These are phyloP conservation scores for Xanthorhoe designata DNA, from an alignment of 2,888 invertebrate genomes.

Conservation along the genomic window DNA sequence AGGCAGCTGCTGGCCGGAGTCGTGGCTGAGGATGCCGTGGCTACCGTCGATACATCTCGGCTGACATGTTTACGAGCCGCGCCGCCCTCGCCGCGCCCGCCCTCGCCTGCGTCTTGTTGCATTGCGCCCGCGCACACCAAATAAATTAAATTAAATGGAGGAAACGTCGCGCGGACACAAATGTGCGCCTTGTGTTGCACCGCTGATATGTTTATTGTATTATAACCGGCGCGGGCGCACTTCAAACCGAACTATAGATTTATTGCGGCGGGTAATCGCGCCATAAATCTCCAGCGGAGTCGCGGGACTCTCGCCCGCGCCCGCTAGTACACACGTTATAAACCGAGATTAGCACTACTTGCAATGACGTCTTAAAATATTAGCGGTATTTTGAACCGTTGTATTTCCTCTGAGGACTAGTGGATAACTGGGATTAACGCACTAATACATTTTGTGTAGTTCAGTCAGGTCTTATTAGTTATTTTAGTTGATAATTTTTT, in stretches of 20 bases:
- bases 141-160: slow-evolving; percentile 74
- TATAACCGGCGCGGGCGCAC: slow-evolving; percentile 46
- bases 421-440: neutral
- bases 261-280: slow-evolving; percentile 46
- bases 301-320: slow-evolving; percentile 1
- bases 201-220: slow-evolving; percentile 45
- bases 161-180: slow-evolving; percentile 48
- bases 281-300: slow-evolving; percentile 28
- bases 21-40: slow-evolving; percentile 50
- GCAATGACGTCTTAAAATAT: slow-evolving; percentile 19
- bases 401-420: neutral
- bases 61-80: slow-evolving; percentile 72
- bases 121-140: slow-evolving; percentile 56
- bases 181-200: slow-evolving; percentile 40
- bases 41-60: slow-evolving; percentile 57
- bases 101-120: slow-evolving; percentile 51
- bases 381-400: neutral
- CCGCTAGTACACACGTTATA: slow-evolving; percentile 1
- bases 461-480: too few relatives aligned
- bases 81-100: slow-evolving; percentile 39
- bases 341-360: slow-evolving; percentile 4
- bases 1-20: slow-evolving; percentile 12
- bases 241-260: slow-evolving; percentile 48
- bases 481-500: too few relatives aligned
- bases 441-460: neutral